Evolutionary conservation across 2,113 vertebrate species (phyloP), one percentile per base, ranked within the genome.

Genomic region (Melanotaenia duboulayi): DNA sequence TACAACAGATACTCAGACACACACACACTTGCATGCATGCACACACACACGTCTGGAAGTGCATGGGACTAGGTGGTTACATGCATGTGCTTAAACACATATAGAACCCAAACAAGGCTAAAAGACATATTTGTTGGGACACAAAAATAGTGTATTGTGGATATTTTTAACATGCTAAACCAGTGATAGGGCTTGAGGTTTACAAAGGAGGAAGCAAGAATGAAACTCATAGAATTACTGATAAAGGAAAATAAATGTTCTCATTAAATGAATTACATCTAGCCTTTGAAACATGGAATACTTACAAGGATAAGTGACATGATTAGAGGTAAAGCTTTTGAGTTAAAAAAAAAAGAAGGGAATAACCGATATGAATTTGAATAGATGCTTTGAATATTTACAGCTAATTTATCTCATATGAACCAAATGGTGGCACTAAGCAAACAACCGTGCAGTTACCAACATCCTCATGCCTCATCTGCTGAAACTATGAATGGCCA

Each of bases 1-100:
- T 90, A 91, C 93, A 92, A 90, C 89, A 92, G 87, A 90, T 86
- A 89, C 75, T 68, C 71, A 74, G 73, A 82, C 44, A 74, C 77
- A 76, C 63, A 82, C 71, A 75, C 71, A 74, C 78, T 65, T 46
- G 56, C 65, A 70, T 60, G 80, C 49, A 54, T n/a, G 44, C 81
- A 78, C 65, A 79, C 74, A 39, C 51, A 42, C 65, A 65, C 8
- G 1, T 69, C 46, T 76, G 28, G 10, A 46, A 52, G 50, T 49
- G 73, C 58, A 77, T 54, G 49, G 51, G 42, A 39, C 10, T 37
- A n/a, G 37, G 19, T 63, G 81, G 25, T 50, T 69, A 37, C 62
- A 46, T 49, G 23, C 56, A 61, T 60, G 73, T 55, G 54, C 58
- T 81, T 59, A 65, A 74, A 88, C 66, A 76, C 65, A 84, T 59